A percentile compares a stretch with the other conserved stretches of the same genome.
phyloP scores from a whole-genome alignment of 2,888 invertebrate species.

The Molorchus minor region DNA sequence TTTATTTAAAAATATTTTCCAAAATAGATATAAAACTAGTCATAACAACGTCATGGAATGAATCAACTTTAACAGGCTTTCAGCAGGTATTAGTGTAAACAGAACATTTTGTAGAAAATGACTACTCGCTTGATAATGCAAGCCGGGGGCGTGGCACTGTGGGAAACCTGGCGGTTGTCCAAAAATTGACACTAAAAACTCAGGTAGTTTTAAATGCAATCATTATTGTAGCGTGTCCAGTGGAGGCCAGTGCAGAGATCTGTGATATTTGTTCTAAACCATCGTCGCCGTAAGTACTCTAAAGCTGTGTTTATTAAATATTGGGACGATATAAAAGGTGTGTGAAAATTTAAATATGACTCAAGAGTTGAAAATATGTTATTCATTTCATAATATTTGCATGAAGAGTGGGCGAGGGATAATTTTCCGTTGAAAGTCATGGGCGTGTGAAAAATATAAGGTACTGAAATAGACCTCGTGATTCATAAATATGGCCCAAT shows the following conservation, averaged over 20 bases:
- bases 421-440: neutral
- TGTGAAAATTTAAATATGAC: slow-evolving; percentile 9
- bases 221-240: slow-evolving; percentile 20
- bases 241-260: slow-evolving; percentile 22
- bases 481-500: too few species aligned
- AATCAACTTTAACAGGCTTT: neutral
- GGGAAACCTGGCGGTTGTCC: slow-evolving; percentile 19
- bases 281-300: slow-evolving; percentile 14
- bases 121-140: slow-evolving; percentile 12
- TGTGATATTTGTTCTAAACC: slow-evolving; percentile 14
- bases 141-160: neutral
- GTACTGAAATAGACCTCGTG: neutral
- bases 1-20: slow-evolving; percentile 5
- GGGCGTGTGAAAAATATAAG: neutral
- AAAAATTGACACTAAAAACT: slow-evolving; percentile 19
- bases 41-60: neutral
- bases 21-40: slow-evolving; percentile 9
- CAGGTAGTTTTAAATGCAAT: slow-evolving; percentile 13
- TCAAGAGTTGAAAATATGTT: slow-evolving; percentile 4
- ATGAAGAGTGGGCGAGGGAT: neutral
- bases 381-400: neutral
- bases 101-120: slow-evolving; percentile 9
- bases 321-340: neutral
- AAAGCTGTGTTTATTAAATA: neutral
- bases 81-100: slow-evolving; percentile 17